Evolutionary conservation across 1,140 invertebrate genomes (phyloP).

Genomic region (Papilio dardanus): DNA sequence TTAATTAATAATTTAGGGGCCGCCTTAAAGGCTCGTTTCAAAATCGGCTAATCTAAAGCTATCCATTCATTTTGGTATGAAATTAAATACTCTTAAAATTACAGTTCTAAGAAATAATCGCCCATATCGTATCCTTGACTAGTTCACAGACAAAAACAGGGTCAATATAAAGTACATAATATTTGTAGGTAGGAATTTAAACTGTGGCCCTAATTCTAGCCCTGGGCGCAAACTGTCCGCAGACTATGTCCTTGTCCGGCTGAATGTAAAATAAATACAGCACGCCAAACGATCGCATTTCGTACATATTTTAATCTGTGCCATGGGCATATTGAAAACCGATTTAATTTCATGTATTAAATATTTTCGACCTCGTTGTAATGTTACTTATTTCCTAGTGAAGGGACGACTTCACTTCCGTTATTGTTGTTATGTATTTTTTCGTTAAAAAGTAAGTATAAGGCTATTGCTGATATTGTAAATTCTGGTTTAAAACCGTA

Average conservation of each 20-base stretch:
- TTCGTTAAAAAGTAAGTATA: no score
- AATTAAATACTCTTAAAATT: background rate
- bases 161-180: background rate
- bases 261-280: conserved; percentile 20
- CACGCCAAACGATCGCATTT: conserved; percentile 24
- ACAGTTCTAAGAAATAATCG: no score
- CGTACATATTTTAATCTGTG: conserved; percentile 32
- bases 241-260: conserved; percentile 18
- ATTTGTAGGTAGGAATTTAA: background rate
- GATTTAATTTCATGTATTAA: conserved; percentile 25
- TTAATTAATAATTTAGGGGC: background rate
- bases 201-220: background rate
- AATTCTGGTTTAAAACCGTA: no score
- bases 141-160: no score
- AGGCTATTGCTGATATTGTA: background rate
- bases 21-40: background rate
- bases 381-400: conserved; percentile 32
- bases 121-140: no score
- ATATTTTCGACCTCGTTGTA: conserved; percentile 32
- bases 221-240: background rate
- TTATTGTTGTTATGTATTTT: background rate
- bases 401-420: conserved; percentile 9
- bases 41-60: background rate
- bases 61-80: background rate
- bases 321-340: conserved; percentile 25